Percentiles rank a stretch among this genome's conserved stretches.
phyloP scores from a whole-genome alignment of 2,797 vertebrate genomes.

The Tauraco hartlaubi region DNA sequence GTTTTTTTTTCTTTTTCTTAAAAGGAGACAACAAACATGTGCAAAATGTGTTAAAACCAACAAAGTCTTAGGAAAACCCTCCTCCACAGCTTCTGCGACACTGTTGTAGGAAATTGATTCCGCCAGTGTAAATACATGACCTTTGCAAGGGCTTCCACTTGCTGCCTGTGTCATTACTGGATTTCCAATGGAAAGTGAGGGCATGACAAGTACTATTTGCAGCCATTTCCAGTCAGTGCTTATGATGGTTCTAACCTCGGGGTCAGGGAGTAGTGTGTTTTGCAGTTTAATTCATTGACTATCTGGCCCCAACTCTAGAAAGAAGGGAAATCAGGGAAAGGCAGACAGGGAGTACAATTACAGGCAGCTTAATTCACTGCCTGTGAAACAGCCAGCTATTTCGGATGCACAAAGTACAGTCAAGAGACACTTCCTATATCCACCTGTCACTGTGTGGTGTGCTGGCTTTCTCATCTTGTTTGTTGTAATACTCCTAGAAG shows the following conservation, averaged over 20 bases:
- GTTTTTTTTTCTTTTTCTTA: neutral
- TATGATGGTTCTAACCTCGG: neutral
- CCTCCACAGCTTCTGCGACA: neutral
- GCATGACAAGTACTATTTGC: slow-evolving; percentile 23
- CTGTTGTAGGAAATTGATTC: slow-evolving; percentile 19
- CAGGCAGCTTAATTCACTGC: neutral
- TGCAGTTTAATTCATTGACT: slow-evolving; percentile 36
- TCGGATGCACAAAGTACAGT: neutral
- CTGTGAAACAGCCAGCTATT: neutral
- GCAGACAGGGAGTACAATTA: neutral
- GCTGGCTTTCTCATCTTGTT: neutral
- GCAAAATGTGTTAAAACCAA: neutral
- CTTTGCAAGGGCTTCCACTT: neutral
- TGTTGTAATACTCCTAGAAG: neutral
- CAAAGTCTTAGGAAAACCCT: neutral
- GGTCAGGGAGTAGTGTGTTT: slow-evolving; percentile 23
- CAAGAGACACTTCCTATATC: neutral
- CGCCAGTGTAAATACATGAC: neutral
- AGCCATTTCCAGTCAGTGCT: slow-evolving; percentile 37
- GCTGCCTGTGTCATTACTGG: slow-evolving; percentile 2
- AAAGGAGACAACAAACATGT: neutral
- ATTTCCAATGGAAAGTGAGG: slow-evolving; percentile 59
- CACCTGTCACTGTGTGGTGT: neutral
- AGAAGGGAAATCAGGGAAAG: neutral
- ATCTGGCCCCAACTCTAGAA: neutral